Conservation (phyloP, 2,888 invertebrate species). For the Vandiemenella viatica region DNA sequence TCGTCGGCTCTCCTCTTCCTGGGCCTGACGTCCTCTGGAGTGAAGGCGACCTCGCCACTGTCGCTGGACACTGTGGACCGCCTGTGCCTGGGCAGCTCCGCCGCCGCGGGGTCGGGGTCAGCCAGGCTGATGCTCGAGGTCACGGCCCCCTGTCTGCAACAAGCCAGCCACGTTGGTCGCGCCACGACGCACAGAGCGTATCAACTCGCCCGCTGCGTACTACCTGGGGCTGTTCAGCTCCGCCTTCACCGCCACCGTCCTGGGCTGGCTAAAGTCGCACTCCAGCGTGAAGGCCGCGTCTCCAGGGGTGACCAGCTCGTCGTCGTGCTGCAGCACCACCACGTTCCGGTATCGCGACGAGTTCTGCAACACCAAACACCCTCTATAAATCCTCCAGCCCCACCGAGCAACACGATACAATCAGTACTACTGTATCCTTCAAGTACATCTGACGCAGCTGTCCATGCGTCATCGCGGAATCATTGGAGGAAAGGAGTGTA, state of each 20-base stretch:
- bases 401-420: no score
- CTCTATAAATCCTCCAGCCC: no score
- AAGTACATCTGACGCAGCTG: no score
- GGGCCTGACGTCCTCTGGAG: slow-evolving; percentile 15
- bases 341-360: slow-evolving; percentile 42
- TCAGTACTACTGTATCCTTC: no score
- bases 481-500: no score
- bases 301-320: slow-evolving; percentile 45
- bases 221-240: slow-evolving; percentile 24
- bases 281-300: slow-evolving; percentile 48
- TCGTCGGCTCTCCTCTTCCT: neutral
- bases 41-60: slow-evolving; percentile 13
- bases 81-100: slow-evolving; percentile 16
- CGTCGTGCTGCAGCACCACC: slow-evolving; percentile 48
- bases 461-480: no score
- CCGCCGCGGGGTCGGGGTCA: slow-evolving; percentile 36
- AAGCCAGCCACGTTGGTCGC: no score
- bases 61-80: slow-evolving; percentile 14
- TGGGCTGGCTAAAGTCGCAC: slow-evolving; percentile 43
- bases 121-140: slow-evolving; percentile 36
- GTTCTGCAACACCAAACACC: slow-evolving; percentile 27
- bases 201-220: no score
- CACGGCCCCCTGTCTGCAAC: slow-evolving; percentile 2
- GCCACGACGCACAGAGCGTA: no score
- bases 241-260: slow-evolving; percentile 37